Percentiles rank a stretch among this genome's conserved stretches.
phyloP scores from a whole-genome alignment of 2,113 vertebrate species.

The Paracanthobrama guichenoti region DNA sequence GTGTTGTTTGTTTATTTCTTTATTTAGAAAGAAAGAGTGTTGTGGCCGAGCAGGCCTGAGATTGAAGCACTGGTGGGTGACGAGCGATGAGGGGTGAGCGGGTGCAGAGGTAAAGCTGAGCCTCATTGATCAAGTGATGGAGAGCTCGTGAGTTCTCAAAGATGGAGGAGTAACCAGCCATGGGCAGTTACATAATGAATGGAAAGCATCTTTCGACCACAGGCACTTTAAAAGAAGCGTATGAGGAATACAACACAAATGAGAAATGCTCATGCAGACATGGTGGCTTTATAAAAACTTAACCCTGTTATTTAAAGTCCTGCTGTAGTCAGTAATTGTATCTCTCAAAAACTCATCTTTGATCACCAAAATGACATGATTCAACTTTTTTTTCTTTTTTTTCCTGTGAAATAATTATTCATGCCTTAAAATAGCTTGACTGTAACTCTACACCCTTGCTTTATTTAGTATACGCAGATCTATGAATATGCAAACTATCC shows the following conservation, averaged over 20 bases:
- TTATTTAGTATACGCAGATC: no score
- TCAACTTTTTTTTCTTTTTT: no score
- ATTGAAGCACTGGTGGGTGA: constrained; percentile 43
- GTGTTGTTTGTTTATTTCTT: constrained; percentile 47
- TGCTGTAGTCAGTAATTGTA: no score
- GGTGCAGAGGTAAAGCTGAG: constrained; percentile 51
- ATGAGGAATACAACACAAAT: background rate
- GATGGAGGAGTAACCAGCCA: constrained; percentile 49
- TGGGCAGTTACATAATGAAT: constrained; percentile 39
- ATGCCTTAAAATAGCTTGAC: no score
- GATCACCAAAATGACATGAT: no score
- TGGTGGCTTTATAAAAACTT: background rate
- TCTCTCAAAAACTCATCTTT: no score
- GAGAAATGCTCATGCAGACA: background rate
- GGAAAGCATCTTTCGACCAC: constrained; percentile 23
- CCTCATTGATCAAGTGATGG: constrained; percentile 66
- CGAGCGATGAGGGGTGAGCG: constrained; percentile 24
- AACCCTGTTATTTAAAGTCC: background rate
- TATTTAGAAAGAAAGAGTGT: constrained; percentile 27
- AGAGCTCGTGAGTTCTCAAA: constrained; percentile 60
- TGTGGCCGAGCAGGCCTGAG: constrained; percentile 40
- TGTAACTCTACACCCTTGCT: no score
- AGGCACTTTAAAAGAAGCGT: background rate
- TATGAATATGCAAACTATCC: no score
- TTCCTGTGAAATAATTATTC: no score